Conservation (phyloP, 2,113 vertebrate species). For the Dendropsophus ebraccatus region DNA sequence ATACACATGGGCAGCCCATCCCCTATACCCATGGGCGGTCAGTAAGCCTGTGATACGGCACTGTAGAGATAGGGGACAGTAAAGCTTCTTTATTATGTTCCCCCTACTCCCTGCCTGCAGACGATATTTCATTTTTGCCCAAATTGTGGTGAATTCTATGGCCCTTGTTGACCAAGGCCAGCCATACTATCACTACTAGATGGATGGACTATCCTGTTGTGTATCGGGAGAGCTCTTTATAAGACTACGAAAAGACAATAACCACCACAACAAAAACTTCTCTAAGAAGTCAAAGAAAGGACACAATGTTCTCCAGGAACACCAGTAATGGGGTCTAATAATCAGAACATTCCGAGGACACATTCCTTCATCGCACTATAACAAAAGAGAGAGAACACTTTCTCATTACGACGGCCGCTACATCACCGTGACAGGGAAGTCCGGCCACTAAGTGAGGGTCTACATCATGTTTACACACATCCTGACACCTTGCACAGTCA, state of each 20-base stretch:
- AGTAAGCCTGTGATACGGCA: too few relatives aligned
- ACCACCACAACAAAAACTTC: background rate
- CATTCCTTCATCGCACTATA: background rate
- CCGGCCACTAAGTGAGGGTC: background rate
- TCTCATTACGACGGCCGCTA: background rate
- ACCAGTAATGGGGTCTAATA: background rate
- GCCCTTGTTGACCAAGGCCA: too few relatives aligned
- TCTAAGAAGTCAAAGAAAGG: background rate
- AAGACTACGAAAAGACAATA: background rate
- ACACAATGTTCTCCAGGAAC: background rate
- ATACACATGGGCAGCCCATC: too few relatives aligned
- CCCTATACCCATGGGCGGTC: too few relatives aligned
- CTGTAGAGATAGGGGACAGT: too few relatives aligned
- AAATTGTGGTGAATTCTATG: too few relatives aligned
- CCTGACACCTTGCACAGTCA: conserved; percentile 2
- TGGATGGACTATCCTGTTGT: too few relatives aligned
- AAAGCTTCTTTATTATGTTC: too few relatives aligned
- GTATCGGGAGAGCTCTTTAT: too few relatives aligned
- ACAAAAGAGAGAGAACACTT: background rate
- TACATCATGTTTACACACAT: background rate
- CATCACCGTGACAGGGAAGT: background rate
- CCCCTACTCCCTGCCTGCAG: too few relatives aligned
- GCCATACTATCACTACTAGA: too few relatives aligned
- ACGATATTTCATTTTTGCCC: too few relatives aligned
- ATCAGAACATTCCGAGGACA: background rate